These are phyloP conservation scores for Mesorhabditis spiculigera DNA, from an alignment of 2,888 invertebrate species.

Conservation along the genomic window DNA sequence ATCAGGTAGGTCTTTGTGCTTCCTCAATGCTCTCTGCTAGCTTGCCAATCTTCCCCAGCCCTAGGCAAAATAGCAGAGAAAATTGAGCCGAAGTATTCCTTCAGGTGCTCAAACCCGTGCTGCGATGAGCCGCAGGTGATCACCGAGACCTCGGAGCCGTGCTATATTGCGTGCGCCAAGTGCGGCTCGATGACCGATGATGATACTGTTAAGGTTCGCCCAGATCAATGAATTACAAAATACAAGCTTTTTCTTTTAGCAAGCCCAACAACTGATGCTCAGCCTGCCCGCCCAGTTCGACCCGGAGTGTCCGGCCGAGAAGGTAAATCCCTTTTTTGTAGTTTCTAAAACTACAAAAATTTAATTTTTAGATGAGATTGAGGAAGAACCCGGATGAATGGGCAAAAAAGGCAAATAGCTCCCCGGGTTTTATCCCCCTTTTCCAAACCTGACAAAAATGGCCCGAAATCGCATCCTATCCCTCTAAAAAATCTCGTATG, in stretches of 20 bases:
- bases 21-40: no score
- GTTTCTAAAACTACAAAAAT: neutral
- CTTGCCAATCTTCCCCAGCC: no score
- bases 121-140: slow-evolving; percentile 47
- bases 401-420: no score
- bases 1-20: slow-evolving; percentile 24
- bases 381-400: no score
- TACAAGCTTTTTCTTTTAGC: slow-evolving; percentile 6
- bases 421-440: no score
- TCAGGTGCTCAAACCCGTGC: slow-evolving; percentile 22
- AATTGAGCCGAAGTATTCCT: neutral
- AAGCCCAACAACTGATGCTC: slow-evolving; percentile 46
- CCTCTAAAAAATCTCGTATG: no score
- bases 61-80: no score
- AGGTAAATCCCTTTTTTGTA: slow-evolving; percentile 20
- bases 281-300: slow-evolving; percentile 41
- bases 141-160: slow-evolving; percentile 38
- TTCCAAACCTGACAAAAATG: no score
- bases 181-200: slow-evolving; percentile 37
- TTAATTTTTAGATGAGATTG: neutral
- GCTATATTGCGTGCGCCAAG: slow-evolving; percentile 43
- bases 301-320: slow-evolving; percentile 36
- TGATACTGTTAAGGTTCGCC: slow-evolving; percentile 17
- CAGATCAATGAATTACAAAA: neutral
- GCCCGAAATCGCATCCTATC: no score